Evolutionary conservation across 2,888 invertebrate species (phyloP), one percentile per base, ranked within the genome.

Genomic region (Entomobrya multifasciata): DNA sequence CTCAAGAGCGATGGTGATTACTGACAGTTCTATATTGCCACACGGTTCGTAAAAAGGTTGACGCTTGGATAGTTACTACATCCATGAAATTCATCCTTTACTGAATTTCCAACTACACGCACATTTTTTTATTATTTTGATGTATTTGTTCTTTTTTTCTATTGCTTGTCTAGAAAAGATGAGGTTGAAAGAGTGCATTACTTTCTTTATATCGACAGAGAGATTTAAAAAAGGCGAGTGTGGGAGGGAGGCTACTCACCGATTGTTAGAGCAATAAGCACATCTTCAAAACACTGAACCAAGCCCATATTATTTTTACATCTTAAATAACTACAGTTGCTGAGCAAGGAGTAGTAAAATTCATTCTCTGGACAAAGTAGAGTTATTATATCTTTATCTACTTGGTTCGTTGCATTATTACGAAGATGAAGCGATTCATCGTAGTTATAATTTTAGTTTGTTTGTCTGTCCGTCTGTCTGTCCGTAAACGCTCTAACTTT

Each of bases 11-110:
- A 20, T 47, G 47, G 62, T 20, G 25, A 47, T 62, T 36, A 36
- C 79, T 65, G 65, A 79, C 79, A 79, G 36, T 36, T 6, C 36
- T 36, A 49, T 44, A 79, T 74, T 55, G 55, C 52, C 49, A 52
- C 52, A n/a, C n/a, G 65, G 79, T 27, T 79, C 65, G 79, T 65
- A 65, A 79, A 36, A 79, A 78, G 60, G 22, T 36, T 74, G 52
- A 79, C 79, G 79, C 79, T 79, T 79, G 79, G 36, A 79, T 79
- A 36, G 27, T 30, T 79, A 65, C 79, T n/a, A n/a, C n/a, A n/a
- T n/a, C n/a, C n/a, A n/a, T n/a, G n/a, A n/a, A n/a, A 79, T 65
- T 49, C 17, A 65, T 65, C 30, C 52, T 65, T 65, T 65, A 49
- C 67, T 67, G 36, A 65, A 78, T 76, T 36, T 78, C 65, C 47